Evolutionary conservation across 37 sponge, comb jelly and placozoan genomes (phyloP), one percentile per base, ranked within the genome.

Genomic region (Oopsacas minuta): DNA sequence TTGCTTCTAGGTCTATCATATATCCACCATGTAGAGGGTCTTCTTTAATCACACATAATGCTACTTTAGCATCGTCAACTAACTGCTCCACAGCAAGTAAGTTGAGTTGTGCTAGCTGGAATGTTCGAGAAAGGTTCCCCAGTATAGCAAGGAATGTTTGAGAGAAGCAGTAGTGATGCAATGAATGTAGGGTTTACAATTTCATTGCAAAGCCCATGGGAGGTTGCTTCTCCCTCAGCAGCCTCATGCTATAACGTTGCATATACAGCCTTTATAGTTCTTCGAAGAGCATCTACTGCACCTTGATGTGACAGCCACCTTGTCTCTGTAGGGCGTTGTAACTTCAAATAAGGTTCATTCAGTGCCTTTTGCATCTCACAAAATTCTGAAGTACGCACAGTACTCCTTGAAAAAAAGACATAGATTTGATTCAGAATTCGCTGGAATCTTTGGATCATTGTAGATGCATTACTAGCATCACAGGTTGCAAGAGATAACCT

Each of bases 11-110:
- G 35, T 83, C 83, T 23, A 37, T 83, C 83, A 83, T 83, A 36
- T 83, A 83, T 36, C 83, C 83, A 36, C 83, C 83, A 36, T 83
- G 25, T 37, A 83, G 39, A 36, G 83, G 83, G 25, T 83, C 37
- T 36, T 83, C 39, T 37, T 83, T 83, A 83, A 36, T 38, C 39
- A 38, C 83, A 36, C 39, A 25, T 36, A 83, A 36, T 83, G 83
- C 83, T 38, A 39, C 83, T 83, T 83, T 83, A 17, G 83, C 83
- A 83, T 83, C 83, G 15, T n/a, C 37, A 83, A 83, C 83, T 36
- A 83, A 36, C 83, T 81, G 81, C 81, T 81, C 81, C 81, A 81
- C 81, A 35, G 81, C 35, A 81, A 81, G 81, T 81, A 81, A 23
- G 36, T 81, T 81, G 36, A 81, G 81, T 81, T 81, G 81, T 42